Evolutionary conservation across 1,140 invertebrate species (phyloP).

Genomic region (Heliconius eleuchia): DNA sequence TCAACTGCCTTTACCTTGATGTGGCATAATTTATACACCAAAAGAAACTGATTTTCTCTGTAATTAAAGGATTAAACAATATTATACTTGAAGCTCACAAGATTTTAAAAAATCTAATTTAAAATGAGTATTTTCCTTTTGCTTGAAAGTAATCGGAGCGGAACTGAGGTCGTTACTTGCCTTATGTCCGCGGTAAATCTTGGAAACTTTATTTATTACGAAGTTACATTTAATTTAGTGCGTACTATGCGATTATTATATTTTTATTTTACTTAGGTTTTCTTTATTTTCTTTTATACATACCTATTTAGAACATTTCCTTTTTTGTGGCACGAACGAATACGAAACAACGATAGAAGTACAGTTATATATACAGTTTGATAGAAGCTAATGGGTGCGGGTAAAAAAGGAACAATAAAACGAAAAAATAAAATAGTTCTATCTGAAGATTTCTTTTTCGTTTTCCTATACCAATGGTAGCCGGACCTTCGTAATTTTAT

Average conservation of each 20-base stretch:
- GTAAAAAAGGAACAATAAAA: too few relatives aligned
- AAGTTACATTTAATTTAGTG: slow-evolving; percentile 4
- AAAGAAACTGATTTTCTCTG: background rate
- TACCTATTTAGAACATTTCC: too few relatives aligned
- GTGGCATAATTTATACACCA: too few relatives aligned
- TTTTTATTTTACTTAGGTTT: background rate
- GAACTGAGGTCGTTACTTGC: background rate
- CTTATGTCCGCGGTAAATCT: background rate
- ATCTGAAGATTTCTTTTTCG: too few relatives aligned
- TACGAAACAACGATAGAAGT: background rate
- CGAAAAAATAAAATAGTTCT: too few relatives aligned
- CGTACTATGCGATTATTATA: background rate
- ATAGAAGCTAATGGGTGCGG: too few relatives aligned
- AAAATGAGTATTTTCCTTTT: slow-evolving; percentile 8
- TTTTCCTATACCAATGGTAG: too few relatives aligned
- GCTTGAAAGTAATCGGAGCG: slow-evolving; percentile 20
- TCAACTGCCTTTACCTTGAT: too few relatives aligned
- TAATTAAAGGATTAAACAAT: background rate
- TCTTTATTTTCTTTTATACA: background rate
- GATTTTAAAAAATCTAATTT: background rate
- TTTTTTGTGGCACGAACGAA: background rate
- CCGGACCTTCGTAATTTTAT: too few relatives aligned
- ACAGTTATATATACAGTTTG: too few relatives aligned
- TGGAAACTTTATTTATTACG: slow-evolving; percentile 8
- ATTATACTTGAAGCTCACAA: background rate